Evolutionary conservation across 2,888 invertebrate species (phyloP), one percentile per base, ranked within the genome.

Genomic region (Psylliodes chrysocephalus): DNA sequence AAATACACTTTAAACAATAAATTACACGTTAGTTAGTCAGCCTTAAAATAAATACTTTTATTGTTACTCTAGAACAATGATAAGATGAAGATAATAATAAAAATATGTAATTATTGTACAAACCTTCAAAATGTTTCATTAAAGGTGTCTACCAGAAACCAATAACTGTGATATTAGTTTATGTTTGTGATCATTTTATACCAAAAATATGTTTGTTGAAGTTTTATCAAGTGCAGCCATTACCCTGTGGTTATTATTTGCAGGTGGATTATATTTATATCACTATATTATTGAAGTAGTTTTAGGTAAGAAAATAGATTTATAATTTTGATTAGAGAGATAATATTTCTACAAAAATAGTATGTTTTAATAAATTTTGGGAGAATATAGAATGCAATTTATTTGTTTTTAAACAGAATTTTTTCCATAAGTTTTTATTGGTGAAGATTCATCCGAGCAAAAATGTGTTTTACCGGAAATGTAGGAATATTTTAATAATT

Each of bases 221-320:
- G 71, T 79, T 63, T 67, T 78, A 40, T 71, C 71, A 19, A 78
- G 77, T 73, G 75, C 75, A 10, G 57, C 75, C 33, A 65, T 78
- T 17, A 75, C 77, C 19, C 70, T 80, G 38, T 82, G 82, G 82
- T 71, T 81, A 57, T 60, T 82, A 51, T 76, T 81, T 53, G 78
- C 78, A 52, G 63, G 75, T 14, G 74, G 74, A 60, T 68, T 80
- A 47, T 82, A 78, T 68, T 57, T 64, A 1, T 86, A 70, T 84
- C 85, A 77, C 75, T 87, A 87, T 75, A 83, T 87, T 82, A 82
- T 88, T 47, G 88, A 88, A 74, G 88, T 87, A 75, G 83, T 87
- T 65, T 83, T 88, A 74, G 88, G 88, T 88, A 81, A 88, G 88
- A 84, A 35, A 54, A 15, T 28, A 22, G 22, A 44, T 44, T 44